Evolutionary conservation across 2,888 invertebrate genomes (phyloP), one percentile per base, ranked within the genome.

Genomic region (Leucophenga maculata): DNA sequence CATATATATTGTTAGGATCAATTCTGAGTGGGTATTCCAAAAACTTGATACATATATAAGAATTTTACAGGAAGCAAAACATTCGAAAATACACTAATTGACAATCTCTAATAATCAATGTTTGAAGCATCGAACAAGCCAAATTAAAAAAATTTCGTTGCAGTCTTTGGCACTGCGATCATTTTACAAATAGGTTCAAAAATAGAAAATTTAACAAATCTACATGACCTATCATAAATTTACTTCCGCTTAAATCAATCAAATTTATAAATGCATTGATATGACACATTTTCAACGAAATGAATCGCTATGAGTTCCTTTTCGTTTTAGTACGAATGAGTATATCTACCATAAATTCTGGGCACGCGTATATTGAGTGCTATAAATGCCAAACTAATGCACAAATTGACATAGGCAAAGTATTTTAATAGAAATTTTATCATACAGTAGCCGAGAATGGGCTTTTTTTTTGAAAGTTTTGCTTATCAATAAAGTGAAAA

Each of bases 311-410:
- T 75, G 69, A 76, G 72, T 66, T 69, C 50, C 74, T 67, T 74
- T 77, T 55, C 69, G 52, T 39, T 39, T 11, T 6, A 39, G 3
- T 39, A 39, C 9, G 3, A n/a, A 39, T 39, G 39, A 39, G 1
- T 55, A 26, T 26, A 14, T 20, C 26, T 26, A 6, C 22, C 26
- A 55, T 20, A 22, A 55, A 55, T 22, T 13, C 1, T 6, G 14
- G 18, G 18, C 54, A 70, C 67, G 16, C 20, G n/a, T 14, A 31
- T 2, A 46, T 22, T 22, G 31, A 74, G 44, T 75, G 74, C 76
- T 76, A 78, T 72, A 74, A 77, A 71, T 77, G 22, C 65, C 65
- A 52, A 62, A 67, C 16, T 14, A 68, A 70, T 72, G 68, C 74
- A 68, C 66, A 69, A 52, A 50, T 16, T 52, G 65, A 65, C 65